Base-by-base conservation (phyloP, 1,140 invertebrate species). In the Tribolium madens region DNA sequence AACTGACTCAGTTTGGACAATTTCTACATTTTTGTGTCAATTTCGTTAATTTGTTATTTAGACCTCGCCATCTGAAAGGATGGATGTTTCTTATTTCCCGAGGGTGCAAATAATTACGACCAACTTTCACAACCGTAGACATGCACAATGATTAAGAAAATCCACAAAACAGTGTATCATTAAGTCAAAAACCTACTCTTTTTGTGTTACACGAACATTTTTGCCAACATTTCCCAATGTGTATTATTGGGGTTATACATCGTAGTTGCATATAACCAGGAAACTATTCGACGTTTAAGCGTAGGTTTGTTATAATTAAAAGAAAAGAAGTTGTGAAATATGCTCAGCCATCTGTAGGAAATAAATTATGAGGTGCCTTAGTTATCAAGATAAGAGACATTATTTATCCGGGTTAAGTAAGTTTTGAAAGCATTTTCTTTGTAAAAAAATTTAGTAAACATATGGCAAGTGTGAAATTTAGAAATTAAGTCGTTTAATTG, bases 251-350 rank as follows among this genome's bases (percentile, higher is more conserved):
- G 36, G 36, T 42, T 42, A 42, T 42, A 2, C n/a, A n/a, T 42
- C n/a, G 36, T 42, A 2, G 17, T 57, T 10, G 4, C 4, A 21
- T 21, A n/a, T 57, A 26, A 57, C 52, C 52, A 57, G 52, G 52
- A 57, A 57, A 17, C 18, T 26, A 57, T 9, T 3, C 13, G 6
- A n/a, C 7, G 12, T 53, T 15, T 53, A 50, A 50, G 48, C 15
- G 48, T 50, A 50, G 48, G 48, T 14, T 50, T 57, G 18, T 57
- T 21, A 57, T 57, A 57, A 57, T 57, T 57, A 57, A 57, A 26
- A 18, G 18, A 26, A 26, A 26, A 57, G 17, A 57, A 17, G 52
- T 57, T 57, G 52, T 57, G 52, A 57, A 57, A 57, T 57, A 57
- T 57, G 52, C 9, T 57, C 52, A 57, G 15, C 18, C 52, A 18